Base-by-base conservation (phyloP, 2,113 vertebrate genomes). In the Etia nguti region DNA sequence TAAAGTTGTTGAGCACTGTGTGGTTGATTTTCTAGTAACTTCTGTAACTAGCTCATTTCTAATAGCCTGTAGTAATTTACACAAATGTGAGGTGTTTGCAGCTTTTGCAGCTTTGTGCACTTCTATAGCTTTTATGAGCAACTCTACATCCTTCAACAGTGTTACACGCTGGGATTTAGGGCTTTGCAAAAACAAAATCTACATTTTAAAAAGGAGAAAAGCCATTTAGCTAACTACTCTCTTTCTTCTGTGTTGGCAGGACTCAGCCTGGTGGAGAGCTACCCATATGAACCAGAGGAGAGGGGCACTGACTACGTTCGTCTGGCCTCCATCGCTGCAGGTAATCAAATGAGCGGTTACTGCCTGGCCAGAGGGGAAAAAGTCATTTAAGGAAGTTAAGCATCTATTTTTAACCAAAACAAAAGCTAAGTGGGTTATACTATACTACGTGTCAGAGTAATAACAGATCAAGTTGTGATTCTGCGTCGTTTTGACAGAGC, bases 301-400 rank as follows among this genome's bases (percentile, higher is more conserved):
- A 94, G 97, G 48, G 97, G 96, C 60, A 97, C 97, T 1, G 97
- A 98, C 88, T 98, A 98, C 1, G 98, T 98, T 2, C 96, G 97
- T 1, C 95, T 98, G 96, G 98, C 98, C 1, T 98, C 98, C 87
- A 98, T 98, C 60, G 97, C 97, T 6, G 97, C 97, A 96, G 97
- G 98, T 98, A 94, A 89, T 88, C 82, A 52, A 34, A 52, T n/a
- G 2, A 59, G 29, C 52, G 52, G 26, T 85, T 55, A 13, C 3
- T 38, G 8, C 4, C 20, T 4, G 43, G 20, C 20, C 3, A 5
- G 18, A 8, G 8, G 7, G 8, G 6, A 1, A 1, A 2, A 56
- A 20, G 31, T 24, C n/a, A 29, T 36, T 56, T 56, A 54, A 48
- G 38, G 38, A 68, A 6, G 26, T 20, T 36, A 24, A 56, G 18